Base-by-base conservation (phyloP, 2,888 invertebrate genomes). In the Lasioglossum calceatum region DNA sequence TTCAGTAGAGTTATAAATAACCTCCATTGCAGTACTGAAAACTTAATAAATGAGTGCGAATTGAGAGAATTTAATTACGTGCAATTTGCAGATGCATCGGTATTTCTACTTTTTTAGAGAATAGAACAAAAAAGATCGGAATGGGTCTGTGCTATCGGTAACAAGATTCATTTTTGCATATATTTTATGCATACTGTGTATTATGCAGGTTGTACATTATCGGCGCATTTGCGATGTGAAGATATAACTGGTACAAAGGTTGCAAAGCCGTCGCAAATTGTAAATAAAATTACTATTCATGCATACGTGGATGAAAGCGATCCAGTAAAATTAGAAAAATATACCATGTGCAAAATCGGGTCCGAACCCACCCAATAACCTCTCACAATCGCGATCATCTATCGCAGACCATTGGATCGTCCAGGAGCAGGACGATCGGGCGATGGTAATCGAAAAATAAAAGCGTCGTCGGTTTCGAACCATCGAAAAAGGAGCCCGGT, bases 371-470 rank as follows among this genome's bases (percentile, higher is more conserved):
- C 58, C n/a, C n/a, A 12, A 4, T 0, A n/a, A n/a, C 12, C 4
- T 12, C n/a, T 23, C n/a, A 12, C 58, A n/a, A 58, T 58, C 58
- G n/a, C 58, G n/a, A 58, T n/a, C 58, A 58, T n/a, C n/a, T 58
- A 58, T 58, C n/a, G 12, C 58, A 12, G 58, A 58, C 12, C 58
- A 58, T n/a, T 12, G n/a, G 58, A 4, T 10, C 58, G n/a, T n/a
- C 58, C n/a, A 4, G n/a, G 12, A 58, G 12, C n/a, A n/a, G n/a
- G 58, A 58, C n/a, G n/a, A 58, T 58, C 4, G n/a, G n/a, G 47
- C 72, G 86, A 81, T 82, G 84, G 81, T 82, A 84, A 87, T 82
- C 81, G 80, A 64, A 77, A 82, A 82, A 86, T 81, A 82, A 86
- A 81, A 84, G 54, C 81, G 72, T 39, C 64, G 61, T 19, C 23